Evolutionary conservation across 2,888 invertebrate genomes (phyloP).

Genomic region (Ectemnius lituratus): DNA sequence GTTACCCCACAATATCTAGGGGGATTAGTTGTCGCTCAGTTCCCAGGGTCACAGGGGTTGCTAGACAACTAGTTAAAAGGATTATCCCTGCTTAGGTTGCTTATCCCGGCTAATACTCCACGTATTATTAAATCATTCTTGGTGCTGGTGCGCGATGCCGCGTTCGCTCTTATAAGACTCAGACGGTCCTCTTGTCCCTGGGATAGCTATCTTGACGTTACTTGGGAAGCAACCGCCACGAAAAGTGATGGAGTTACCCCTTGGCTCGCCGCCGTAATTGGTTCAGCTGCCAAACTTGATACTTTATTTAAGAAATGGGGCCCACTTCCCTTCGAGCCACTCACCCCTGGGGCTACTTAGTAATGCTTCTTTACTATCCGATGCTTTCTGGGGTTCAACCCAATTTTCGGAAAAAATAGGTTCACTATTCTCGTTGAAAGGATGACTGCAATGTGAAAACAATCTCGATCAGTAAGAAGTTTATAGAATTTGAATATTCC

Average conservation of each 20-base stretch:
- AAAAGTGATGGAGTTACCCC: constrained; percentile 41
- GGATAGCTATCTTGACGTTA: constrained; percentile 37
- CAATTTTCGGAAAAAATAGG: too few relatives aligned
- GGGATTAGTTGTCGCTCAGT: constrained; percentile 73
- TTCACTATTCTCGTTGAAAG: too few relatives aligned
- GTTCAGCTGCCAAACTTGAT: neutral
- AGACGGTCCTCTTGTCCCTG: constrained; percentile 18
- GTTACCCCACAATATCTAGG: constrained; percentile 66
- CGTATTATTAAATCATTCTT: constrained; percentile 75
- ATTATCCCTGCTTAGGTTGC: constrained; percentile 74
- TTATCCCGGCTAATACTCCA: constrained; percentile 69
- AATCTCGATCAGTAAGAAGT: too few relatives aligned
- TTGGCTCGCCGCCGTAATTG: constrained; percentile 20
- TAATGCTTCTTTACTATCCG: too few relatives aligned
- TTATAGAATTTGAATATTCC: too few relatives aligned
- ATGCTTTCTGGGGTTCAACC: too few relatives aligned
- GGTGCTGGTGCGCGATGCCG: constrained; percentile 50
- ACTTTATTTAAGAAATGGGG: too few relatives aligned
- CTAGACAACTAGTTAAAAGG: constrained; percentile 76
- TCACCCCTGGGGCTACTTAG: too few relatives aligned
- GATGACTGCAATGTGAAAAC: too few relatives aligned
- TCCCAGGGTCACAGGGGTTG: constrained; percentile 73
- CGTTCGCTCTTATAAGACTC: constrained; percentile 45
- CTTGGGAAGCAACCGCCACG: constrained; percentile 32
- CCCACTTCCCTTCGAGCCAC: too few relatives aligned